Base-by-base conservation (phyloP, 2,797 vertebrate genomes). In the Chelon labrosus region DNA sequence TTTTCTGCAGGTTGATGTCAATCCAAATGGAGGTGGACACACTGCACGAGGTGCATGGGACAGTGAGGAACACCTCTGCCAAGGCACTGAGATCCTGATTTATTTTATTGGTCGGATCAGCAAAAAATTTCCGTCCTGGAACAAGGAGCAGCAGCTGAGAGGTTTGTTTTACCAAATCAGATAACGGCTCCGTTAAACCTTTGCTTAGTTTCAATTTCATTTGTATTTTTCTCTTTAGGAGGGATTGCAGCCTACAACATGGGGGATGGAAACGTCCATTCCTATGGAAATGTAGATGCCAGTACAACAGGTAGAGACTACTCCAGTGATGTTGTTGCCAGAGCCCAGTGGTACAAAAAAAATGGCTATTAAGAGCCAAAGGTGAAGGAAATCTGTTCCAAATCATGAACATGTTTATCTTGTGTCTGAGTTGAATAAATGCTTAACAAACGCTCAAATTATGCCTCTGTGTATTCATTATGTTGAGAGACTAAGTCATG, bases 201-300 rank as follows among this genome's bases (percentile, higher is more conserved):
- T 47, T n/a, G 8, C 7, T 10, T 17, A n/a, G n/a, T n/a, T n/a
- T n/a, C n/a, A 31, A 6, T 3, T 39, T 77, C 2, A 65, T 37
- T 50, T 70, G 10, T 65, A 19, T 72, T 68, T 49, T 4, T 77
- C 2, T 52, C 12, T 55, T 14, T 69, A 92, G 82, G 87, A 20
- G 89, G 38, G 3, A 88, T 67, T 17, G 86, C 87, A 5, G 88
- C 89, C 63, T 93, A 91, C 81, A 90, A 88, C 2, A 46, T 35
- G 42, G 90, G 90, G 1, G 69, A 58, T 8, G 0, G 10, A 19
- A 81, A 25, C 0, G 73, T 91, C n/a, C 3, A 14, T 1, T 59
- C 67, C 7, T 72, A 67, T 44, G 7, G n/a, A n/a, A 39, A 0
- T 0, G 7, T 0, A 77, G 91, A 92, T 44, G 12, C 0, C 0